A percentile compares a stretch with the other conserved stretches of the same genome.
These are phyloP conservation scores for Drosophila carrolli DNA, from an alignment of 1,140 invertebrate species.

Conservation along the genomic window DNA sequence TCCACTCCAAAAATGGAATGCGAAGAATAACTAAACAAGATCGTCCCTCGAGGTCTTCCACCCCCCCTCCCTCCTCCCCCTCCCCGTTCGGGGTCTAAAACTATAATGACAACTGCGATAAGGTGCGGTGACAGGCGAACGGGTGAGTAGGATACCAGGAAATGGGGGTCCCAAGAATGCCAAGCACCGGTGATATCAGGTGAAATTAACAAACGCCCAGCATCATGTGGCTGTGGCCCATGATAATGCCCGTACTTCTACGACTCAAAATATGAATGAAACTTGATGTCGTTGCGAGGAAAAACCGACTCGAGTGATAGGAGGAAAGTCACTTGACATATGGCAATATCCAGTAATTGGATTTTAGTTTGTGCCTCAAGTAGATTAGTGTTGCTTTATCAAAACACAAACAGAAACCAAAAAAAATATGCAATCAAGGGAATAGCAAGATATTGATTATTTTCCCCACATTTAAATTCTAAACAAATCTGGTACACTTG, in stretches of 20 bases:
- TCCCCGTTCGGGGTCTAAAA: background rate
- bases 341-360: background rate
- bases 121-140: conserved; percentile 23
- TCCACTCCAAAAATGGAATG: conserved; percentile 41
- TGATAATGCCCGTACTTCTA: conserved; percentile 14
- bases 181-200: conserved; percentile 35
- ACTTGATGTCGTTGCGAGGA: background rate
- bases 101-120: conserved; percentile 32
- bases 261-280: conserved; percentile 3
- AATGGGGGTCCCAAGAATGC: conserved; percentile 33
- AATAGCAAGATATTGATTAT: too few relatives aligned
- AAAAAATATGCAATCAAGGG: too few relatives aligned
- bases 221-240: background rate
- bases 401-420: too few relatives aligned
- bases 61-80: background rate
- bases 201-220: conserved; percentile 13
- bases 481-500: too few relatives aligned
- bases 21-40: conserved; percentile 36
- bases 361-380: background rate
- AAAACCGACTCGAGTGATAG: too few relatives aligned
- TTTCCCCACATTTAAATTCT: too few relatives aligned
- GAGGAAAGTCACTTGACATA: background rate
- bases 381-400: too few relatives aligned
- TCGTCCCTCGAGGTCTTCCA: background rate
- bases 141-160: conserved; percentile 50